Conservation (phyloP, 2,888 invertebrate genomes). For the Ischnus inquisitorius region DNA sequence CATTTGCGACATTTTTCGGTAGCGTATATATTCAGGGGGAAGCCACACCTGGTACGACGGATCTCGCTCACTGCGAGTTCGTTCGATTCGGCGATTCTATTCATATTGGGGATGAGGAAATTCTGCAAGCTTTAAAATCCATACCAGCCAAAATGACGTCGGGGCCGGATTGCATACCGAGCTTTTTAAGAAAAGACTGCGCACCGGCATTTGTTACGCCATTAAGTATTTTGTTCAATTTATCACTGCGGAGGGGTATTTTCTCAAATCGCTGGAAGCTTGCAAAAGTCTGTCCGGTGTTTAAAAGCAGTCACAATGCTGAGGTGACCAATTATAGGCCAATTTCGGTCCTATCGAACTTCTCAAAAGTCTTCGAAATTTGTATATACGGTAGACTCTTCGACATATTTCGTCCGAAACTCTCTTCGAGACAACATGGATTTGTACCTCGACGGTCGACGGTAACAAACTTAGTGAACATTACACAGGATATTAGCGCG, state of each 20-base stretch:
- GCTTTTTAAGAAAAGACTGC: not conserved
- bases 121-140: not conserved
- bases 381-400: not conserved
- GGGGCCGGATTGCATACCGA: not conserved
- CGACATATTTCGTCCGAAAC: not conserved
- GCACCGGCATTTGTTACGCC: too few relatives aligned
- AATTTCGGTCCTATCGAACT: not conserved
- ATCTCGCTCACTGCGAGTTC: not conserved
- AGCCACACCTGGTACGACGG: not conserved
- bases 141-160: not conserved
- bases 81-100: not conserved
- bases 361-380: not conserved
- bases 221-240: too few relatives aligned
- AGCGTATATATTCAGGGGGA: not conserved
- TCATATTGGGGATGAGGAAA: too few relatives aligned
- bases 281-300: not conserved
- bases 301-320: not conserved
- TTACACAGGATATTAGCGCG: not conserved
- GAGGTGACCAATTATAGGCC: not conserved
- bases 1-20: not conserved
- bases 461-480: not conserved
- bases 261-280: not conserved
- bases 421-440: conserved; percentile 1
- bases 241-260: too few relatives aligned
- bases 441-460: conserved; percentile 1